A percentile compares a stretch with the other conserved stretches of the same genome.
Evolutionary conservation across 2,113 vertebrate species (phyloP).

Genomic region (Tenebrosternarchus preto): DNA sequence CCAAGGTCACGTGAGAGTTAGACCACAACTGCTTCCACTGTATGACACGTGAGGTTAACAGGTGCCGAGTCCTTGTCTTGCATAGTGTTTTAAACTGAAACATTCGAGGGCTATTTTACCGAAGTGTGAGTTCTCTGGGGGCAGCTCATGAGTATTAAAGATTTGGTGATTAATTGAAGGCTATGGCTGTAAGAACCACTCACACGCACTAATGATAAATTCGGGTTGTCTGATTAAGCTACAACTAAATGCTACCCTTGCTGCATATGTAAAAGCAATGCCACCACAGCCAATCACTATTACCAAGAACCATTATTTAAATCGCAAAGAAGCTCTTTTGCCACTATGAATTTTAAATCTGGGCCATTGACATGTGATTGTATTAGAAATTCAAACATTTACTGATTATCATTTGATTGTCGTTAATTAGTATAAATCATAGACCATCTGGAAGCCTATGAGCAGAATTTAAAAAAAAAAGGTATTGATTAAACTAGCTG

Average conservation of each 20-base stretch:
- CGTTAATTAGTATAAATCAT: not conserved
- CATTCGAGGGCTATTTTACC: not conserved
- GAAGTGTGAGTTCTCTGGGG: not conserved
- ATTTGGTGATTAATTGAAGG: slow-evolving; percentile 2
- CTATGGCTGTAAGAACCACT: not conserved
- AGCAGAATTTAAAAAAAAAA: not conserved
- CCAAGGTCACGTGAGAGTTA: slow-evolving; percentile 1
- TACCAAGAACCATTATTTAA: not conserved
- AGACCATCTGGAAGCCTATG: not conserved
- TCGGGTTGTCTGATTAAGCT: not conserved
- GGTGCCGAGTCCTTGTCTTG: not conserved
- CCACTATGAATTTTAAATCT: not conserved
- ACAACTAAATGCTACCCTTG: not conserved
- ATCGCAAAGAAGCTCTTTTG: too few relatives aligned
- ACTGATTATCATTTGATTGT: not conserved
- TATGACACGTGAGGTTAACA: slow-evolving; percentile 21
- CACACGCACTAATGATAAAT: slow-evolving; percentile 19
- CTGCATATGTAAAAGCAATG: not conserved
- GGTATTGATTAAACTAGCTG: not conserved
- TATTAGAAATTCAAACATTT: not conserved
- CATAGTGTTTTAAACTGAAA: slow-evolving; percentile 13
- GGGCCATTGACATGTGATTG: not conserved
- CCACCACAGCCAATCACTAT: not conserved
- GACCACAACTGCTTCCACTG: not conserved
- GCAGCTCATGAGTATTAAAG: not conserved